Percentiles rank a stretch among this genome's conserved stretches.
Conservation (phyloP, 2,888 invertebrate genomes). For the Drosophila antonietae region DNA sequence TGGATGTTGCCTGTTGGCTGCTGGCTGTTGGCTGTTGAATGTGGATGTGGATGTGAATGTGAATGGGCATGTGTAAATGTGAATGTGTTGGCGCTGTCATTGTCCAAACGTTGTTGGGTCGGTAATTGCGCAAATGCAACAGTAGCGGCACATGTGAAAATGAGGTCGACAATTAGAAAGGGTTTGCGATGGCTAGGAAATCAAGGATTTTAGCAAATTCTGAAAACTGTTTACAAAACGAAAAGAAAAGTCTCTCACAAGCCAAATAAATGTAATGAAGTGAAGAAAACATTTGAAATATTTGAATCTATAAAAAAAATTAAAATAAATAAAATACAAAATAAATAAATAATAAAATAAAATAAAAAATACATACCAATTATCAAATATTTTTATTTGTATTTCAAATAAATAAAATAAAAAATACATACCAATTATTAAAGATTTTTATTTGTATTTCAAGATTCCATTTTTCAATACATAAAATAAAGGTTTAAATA, state of each 20-base stretch:
- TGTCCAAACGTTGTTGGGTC: constrained; percentile 48
- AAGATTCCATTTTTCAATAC: too few relatives aligned
- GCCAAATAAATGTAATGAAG: neutral
- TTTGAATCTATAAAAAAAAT: neutral
- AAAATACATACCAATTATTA: too few relatives aligned
- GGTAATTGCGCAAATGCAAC: constrained; percentile 68
- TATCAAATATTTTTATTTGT: too few relatives aligned
- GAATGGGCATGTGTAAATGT: constrained; percentile 5
- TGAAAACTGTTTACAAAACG: neutral
- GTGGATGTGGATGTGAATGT: constrained; percentile 9
- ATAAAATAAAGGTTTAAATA: too few relatives aligned
- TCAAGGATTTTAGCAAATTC: constrained; percentile 4
- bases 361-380: too few relatives aligned
- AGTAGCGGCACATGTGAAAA: constrained; percentile 64
- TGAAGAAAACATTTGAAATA: neutral
- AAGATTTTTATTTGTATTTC: too few relatives aligned
- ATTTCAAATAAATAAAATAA: too few relatives aligned
- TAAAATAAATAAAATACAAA: neutral
- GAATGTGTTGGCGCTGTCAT: constrained; percentile 36
- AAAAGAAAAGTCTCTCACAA: neutral
- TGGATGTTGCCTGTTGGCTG: constrained; percentile 28
- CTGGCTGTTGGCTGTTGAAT: constrained; percentile 24
- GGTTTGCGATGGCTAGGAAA: constrained; percentile 18
- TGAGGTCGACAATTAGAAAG: constrained; percentile 50
- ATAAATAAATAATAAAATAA: neutral